phyloP scores from a whole-genome alignment of 1,140 invertebrate species.

The Pseudomyrmex concolor region DNA sequence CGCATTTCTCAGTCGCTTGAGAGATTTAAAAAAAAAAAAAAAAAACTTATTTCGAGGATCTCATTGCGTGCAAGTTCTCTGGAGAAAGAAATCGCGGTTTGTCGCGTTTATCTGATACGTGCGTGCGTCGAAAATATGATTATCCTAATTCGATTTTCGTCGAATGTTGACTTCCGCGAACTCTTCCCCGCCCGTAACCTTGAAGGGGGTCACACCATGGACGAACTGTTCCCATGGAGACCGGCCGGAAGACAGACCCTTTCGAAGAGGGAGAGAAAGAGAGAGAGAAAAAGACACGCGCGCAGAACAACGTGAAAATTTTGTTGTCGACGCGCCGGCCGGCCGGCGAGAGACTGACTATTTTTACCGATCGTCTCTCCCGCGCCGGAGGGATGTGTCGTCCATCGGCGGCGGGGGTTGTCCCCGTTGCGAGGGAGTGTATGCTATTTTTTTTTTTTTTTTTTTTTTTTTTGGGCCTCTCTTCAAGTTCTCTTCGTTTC shows the following conservation, averaged over 20 bases:
- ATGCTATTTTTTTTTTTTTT: not conserved
- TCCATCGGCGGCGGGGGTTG: not conserved
- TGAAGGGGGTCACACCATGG: slow-evolving; percentile 4
- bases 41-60: too few relatives aligned
- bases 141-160: not conserved
- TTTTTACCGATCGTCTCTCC: slow-evolving; percentile 44
- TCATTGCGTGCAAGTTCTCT: too few relatives aligned
- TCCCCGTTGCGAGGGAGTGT: not conserved
- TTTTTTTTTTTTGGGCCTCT: too few relatives aligned
- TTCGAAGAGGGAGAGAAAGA: not conserved
- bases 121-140: not conserved
- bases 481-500: slow-evolving; percentile 18
- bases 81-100: too few relatives aligned
- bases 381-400: slow-evolving; percentile 35
- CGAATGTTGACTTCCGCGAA: not conserved
- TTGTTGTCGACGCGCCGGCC: slow-evolving; percentile 4
- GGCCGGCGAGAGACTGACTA: slow-evolving; percentile 35
- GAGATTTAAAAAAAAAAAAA: too few relatives aligned
- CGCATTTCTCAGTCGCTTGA: too few relatives aligned
- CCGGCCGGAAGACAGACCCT: slow-evolving; percentile 12
- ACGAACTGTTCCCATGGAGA: slow-evolving; percentile 49
- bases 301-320: slow-evolving; percentile 24
- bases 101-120: too few relatives aligned
- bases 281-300: too few relatives aligned
- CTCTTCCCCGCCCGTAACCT: not conserved